Percentiles rank a stretch among this genome's conserved stretches.
Evolutionary conservation across 1,140 invertebrate species (phyloP).

Genomic region (Euura saliciscinereae): DNA sequence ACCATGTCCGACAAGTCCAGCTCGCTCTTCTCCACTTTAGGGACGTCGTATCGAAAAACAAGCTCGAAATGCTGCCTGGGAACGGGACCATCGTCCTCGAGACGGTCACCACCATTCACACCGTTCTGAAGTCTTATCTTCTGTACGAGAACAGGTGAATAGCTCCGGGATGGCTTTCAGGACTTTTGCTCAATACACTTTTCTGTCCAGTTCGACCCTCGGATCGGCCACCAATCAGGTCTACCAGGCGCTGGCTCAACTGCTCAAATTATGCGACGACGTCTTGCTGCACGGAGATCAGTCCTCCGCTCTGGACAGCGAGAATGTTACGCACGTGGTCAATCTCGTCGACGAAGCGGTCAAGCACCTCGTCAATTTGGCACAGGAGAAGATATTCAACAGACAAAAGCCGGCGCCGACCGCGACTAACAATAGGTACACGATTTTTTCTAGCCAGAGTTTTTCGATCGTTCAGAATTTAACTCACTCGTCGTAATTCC

Average conservation of each 20-base stretch:
- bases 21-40: conserved; percentile 85
- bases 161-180: neutral
- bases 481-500: conserved; percentile 15
- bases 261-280: conserved; percentile 90
- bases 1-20: conserved; percentile 67
- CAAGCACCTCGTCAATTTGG: conserved; percentile 71
- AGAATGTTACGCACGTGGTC: conserved; percentile 81
- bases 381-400: conserved; percentile 70
- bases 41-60: conserved; percentile 90
- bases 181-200: neutral
- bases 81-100: conserved; percentile 92
- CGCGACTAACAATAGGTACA: conserved; percentile 54
- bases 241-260: conserved; percentile 83
- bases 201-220: conserved; percentile 62
- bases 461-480: neutral
- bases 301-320: conserved; percentile 67
- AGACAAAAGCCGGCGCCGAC: conserved; percentile 55
- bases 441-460: neutral
- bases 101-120: conserved; percentile 87
- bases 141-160: conserved; percentile 74
- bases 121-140: conserved; percentile 69
- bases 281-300: conserved; percentile 78
- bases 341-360: conserved; percentile 80
- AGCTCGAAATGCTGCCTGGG: conserved; percentile 89
- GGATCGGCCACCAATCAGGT: conserved; percentile 84